phyloP scores from a whole-genome alignment of 2,113 vertebrate species.

The Brachyhypopomus gauderio region DNA sequence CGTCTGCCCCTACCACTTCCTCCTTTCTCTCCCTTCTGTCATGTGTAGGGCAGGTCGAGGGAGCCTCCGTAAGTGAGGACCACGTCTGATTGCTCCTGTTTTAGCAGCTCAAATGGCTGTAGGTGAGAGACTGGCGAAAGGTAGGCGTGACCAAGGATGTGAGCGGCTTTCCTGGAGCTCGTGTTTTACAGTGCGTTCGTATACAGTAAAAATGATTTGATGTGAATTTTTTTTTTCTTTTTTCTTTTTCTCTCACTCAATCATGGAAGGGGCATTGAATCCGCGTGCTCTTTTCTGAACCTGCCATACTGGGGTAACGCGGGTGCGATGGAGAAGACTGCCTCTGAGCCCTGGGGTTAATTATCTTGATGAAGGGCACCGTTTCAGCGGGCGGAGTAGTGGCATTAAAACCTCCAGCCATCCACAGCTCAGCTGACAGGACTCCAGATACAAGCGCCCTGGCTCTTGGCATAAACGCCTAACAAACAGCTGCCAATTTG shows the following conservation, averaged over 20 bases:
- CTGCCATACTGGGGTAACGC: not conserved
- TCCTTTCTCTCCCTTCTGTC: slow-evolving; percentile 31
- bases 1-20: slow-evolving; percentile 26
- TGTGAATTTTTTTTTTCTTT: not conserved
- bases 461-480: not conserved
- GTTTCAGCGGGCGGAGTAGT: not conserved
- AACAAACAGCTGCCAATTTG: slow-evolving; percentile 21
- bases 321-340: not conserved
- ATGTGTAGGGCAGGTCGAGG: slow-evolving; percentile 32
- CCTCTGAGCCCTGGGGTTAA: not conserved
- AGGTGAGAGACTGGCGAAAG: slow-evolving; percentile 16
- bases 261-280: not conserved
- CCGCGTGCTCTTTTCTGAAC: not conserved
- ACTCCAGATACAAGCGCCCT: not conserved
- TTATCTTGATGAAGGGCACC: slow-evolving; percentile 16
- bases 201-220: not conserved
- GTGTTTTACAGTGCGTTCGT: not conserved
- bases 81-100: slow-evolving; percentile 45
- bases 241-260: not conserved
- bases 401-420: slow-evolving; percentile 1
- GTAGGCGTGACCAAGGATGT: not conserved
- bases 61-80: slow-evolving; percentile 37
- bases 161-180: not conserved
- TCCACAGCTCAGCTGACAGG: not conserved
- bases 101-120: slow-evolving; percentile 48